These are phyloP conservation scores for Drosophila neotestacea DNA, from an alignment of 2,888 invertebrate genomes.

Conservation along the genomic window DNA sequence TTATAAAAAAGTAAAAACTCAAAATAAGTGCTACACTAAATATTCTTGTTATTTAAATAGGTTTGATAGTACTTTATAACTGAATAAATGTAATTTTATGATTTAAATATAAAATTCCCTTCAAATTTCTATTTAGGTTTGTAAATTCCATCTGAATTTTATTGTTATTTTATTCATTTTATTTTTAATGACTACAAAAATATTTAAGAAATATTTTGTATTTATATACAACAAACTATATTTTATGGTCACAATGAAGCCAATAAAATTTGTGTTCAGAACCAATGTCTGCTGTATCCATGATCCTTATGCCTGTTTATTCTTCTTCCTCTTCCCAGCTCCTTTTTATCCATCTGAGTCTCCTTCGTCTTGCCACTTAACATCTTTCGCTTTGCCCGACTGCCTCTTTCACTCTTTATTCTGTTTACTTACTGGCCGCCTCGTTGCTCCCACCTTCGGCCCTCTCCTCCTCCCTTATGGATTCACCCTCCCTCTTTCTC, in stretches of 20 bases:
- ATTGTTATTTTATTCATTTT: not conserved
- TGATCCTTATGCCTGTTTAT: conserved; percentile 14
- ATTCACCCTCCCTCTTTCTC: not conserved
- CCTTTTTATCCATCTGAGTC: not conserved
- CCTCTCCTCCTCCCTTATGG: not conserved
- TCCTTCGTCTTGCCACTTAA: conserved; percentile 40
- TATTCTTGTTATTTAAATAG: too few relatives aligned
- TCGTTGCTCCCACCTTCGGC: conserved; percentile 1
- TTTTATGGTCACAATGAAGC: not conserved
- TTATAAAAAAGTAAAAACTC: too few relatives aligned
- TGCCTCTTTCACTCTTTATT: conserved; percentile 28
- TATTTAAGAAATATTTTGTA: not conserved
- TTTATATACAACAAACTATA: not conserved
- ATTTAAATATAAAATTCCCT: too few relatives aligned
- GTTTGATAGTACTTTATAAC: not conserved
- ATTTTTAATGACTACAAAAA: not conserved
- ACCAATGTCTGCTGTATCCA: conserved; percentile 27
- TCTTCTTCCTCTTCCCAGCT: not conserved
- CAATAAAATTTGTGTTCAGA: not conserved
- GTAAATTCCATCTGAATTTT: too few relatives aligned
- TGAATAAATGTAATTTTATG: not conserved
- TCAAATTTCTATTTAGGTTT: too few relatives aligned
- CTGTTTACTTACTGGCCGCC: conserved; percentile 46
- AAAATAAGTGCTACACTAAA: too few relatives aligned
- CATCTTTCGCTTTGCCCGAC: conserved; percentile 37